Evolutionary conservation across 2,113 vertebrate species (phyloP).

Genomic region (Cyprinodon brontotheroides): DNA sequence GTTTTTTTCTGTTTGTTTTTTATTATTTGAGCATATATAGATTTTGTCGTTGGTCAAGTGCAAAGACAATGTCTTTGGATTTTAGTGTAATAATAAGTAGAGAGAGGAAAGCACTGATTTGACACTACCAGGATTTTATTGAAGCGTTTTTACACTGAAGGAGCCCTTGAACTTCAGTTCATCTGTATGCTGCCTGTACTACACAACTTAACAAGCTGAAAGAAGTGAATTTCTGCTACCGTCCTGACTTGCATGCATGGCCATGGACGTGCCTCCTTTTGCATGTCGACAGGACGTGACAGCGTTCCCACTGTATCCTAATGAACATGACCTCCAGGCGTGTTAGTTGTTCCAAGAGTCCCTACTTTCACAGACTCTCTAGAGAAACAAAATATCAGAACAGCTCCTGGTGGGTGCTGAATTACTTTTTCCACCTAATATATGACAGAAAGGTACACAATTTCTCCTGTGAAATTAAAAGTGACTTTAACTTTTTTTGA

Average conservation of each 20-base stretch:
- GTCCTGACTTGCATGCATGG: constrained; percentile 9
- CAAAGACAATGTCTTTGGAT: constrained; percentile 26
- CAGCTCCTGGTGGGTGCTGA: not conserved
- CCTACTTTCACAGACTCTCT: not conserved
- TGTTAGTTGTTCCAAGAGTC: not conserved
- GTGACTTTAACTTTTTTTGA: no score
- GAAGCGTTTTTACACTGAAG: constrained; percentile 25
- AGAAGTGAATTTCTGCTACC: constrained; percentile 13
- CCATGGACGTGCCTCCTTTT: not conserved
- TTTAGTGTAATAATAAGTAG: constrained; percentile 22
- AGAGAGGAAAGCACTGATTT: constrained; percentile 22
- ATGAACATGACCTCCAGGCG: not conserved
- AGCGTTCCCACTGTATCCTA: not conserved
- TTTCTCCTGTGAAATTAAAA: not conserved
- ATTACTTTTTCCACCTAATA: not conserved
- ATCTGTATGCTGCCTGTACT: constrained; percentile 39
- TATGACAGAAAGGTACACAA: not conserved
- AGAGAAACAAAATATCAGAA: not conserved
- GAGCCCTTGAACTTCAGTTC: constrained; percentile 50
- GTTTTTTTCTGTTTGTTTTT: constrained; percentile 2
- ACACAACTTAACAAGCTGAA: constrained; percentile 13
- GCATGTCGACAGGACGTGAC: not conserved
- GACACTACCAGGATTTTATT: constrained; percentile 36
- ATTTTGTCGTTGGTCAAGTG: constrained; percentile 14
- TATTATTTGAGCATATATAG: not conserved